These are phyloP conservation scores for Forbesichthys papilliferus DNA, from an alignment of 2,113 vertebrate species.

Conservation along the genomic window DNA sequence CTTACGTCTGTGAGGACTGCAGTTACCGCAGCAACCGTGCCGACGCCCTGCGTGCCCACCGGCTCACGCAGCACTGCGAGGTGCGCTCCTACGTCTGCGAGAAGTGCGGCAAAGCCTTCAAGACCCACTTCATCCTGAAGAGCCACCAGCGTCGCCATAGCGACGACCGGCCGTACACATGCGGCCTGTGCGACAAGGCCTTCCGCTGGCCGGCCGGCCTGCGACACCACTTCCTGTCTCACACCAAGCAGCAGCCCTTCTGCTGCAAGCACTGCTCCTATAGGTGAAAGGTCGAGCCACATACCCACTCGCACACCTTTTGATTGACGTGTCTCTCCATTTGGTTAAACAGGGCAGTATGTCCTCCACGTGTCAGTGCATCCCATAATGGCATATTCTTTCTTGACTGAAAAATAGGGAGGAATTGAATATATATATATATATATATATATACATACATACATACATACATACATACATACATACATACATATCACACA, in stretches of 20 bases:
- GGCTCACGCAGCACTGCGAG: slow-evolving; percentile 87
- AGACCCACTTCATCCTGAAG: slow-evolving; percentile 91
- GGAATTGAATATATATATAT: too few relatives aligned
- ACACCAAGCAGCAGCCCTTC: slow-evolving; percentile 92
- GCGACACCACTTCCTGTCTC: slow-evolving; percentile 92
- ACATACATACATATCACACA: too few relatives aligned
- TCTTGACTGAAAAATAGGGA: too few relatives aligned
- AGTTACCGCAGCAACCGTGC: slow-evolving; percentile 93
- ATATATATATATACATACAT: too few relatives aligned
- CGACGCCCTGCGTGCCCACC: slow-evolving; percentile 87
- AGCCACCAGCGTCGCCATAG: slow-evolving; percentile 95
- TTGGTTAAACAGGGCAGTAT: too few relatives aligned
- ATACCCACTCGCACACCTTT: slow-evolving; percentile 56
- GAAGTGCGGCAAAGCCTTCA: slow-evolving; percentile 96
- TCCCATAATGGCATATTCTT: too few relatives aligned
- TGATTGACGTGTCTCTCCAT: too few relatives aligned
- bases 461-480: too few relatives aligned
- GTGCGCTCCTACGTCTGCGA: slow-evolving; percentile 91
- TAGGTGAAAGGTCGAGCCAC: slow-evolving; percentile 93
- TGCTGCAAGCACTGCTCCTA: slow-evolving; percentile 90
- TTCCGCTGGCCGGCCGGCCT: slow-evolving; percentile 96
- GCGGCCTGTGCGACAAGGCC: slow-evolving; percentile 83
- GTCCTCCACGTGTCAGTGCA: too few relatives aligned
- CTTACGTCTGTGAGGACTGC: slow-evolving; percentile 85
- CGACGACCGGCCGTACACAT: slow-evolving; percentile 85